These are phyloP conservation scores for Cassiopea xamachana DNA, from an alignment of 30 jellyfish, hydroid and myxozoan species.

Conservation along the genomic window DNA sequence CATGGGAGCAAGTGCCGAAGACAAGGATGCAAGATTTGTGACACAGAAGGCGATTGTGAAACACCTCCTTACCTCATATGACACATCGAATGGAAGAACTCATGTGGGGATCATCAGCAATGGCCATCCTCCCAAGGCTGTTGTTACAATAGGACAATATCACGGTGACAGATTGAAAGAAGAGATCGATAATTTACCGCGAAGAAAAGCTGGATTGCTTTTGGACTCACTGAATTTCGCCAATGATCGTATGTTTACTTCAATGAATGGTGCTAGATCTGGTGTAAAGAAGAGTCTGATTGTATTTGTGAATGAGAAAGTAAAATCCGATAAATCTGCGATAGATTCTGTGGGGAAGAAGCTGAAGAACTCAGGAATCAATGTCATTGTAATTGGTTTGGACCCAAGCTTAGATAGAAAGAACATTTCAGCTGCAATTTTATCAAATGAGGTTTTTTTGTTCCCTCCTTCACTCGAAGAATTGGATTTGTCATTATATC, in stretches of 20 bases:
- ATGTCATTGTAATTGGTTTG: slow-evolving; percentile 71
- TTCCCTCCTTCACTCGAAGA: slow-evolving; percentile 84
- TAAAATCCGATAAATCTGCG: slow-evolving; percentile 44
- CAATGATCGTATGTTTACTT: slow-evolving; percentile 48
- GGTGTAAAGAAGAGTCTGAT: slow-evolving; percentile 81
- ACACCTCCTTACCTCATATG: slow-evolving; percentile 74
- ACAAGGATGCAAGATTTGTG: slow-evolving; percentile 26
- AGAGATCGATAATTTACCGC: slow-evolving; percentile 16
- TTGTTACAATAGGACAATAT: slow-evolving; percentile 70
- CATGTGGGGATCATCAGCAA: slow-evolving; percentile 77
- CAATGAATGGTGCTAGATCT: slow-evolving; percentile 80
- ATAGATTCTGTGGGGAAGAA: slow-evolving; percentile 33
- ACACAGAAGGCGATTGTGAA: slow-evolving; percentile 62
- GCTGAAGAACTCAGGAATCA: slow-evolving; percentile 52
- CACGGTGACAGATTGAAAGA: background rate
- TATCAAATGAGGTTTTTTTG: slow-evolving; percentile 67
- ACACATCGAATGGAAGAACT: slow-evolving; percentile 63
- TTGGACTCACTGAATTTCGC: slow-evolving; percentile 54
- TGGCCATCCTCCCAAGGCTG: slow-evolving; percentile 51
- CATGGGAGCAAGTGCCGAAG: slow-evolving; percentile 70
- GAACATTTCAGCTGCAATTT: slow-evolving; percentile 19
- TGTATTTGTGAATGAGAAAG: slow-evolving; percentile 68
- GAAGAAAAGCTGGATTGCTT: background rate
- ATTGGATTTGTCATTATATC: slow-evolving; percentile 60
- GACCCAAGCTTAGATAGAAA: slow-evolving; percentile 41